A percentile compares a stretch with the other conserved stretches of the same genome.
These are phyloP conservation scores for Eristalis pertinax DNA, from an alignment of 2,888 invertebrate genomes.

Conservation along the genomic window DNA sequence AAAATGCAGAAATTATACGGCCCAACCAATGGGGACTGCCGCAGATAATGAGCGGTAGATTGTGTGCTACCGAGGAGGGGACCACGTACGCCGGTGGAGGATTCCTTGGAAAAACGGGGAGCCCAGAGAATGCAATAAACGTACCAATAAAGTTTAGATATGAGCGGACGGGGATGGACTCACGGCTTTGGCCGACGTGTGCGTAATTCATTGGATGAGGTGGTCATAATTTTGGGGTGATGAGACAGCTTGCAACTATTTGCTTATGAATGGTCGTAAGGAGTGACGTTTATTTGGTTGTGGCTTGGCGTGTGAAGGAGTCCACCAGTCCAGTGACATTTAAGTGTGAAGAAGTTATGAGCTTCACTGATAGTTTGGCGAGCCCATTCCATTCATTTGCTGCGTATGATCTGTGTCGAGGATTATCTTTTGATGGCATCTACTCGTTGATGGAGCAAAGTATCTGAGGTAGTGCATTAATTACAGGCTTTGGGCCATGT, in stretches of 20 bases:
- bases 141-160: neutral
- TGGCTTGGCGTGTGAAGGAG: neutral
- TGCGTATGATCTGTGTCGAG: neutral
- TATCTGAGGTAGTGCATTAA: neutral
- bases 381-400: neutral
- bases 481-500: neutral
- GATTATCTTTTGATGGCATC: neutral
- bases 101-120: constrained; percentile 29
- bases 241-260: neutral
- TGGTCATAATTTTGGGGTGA: neutral
- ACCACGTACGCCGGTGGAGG: constrained; percentile 9
- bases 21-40: constrained; percentile 52
- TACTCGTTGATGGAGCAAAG: neutral
- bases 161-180: neutral
- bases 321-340: neutral
- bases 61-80: constrained; percentile 17
- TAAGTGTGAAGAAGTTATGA: neutral
- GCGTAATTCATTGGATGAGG: neutral
- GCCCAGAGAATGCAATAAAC: neutral
- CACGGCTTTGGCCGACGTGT: neutral
- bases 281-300: neutral
- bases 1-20: constrained; percentile 56
- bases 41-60: constrained; percentile 22
- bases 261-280: neutral
- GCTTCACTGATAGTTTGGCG: neutral